Base-by-base conservation (phyloP, 2,113 vertebrate genomes). In the Platichthys stellatus region DNA sequence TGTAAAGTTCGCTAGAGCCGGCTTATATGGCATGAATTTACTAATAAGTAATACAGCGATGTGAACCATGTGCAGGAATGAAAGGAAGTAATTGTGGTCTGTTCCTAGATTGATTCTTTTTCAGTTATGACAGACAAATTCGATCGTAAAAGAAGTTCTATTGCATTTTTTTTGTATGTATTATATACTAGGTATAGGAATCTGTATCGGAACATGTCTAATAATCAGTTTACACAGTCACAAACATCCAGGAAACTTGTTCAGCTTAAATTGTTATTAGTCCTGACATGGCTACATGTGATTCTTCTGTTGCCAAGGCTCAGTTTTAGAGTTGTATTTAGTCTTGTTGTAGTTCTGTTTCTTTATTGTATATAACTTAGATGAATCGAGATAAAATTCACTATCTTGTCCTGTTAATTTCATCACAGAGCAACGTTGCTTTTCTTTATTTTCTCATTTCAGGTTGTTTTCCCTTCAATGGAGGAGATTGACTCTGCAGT, bases 401-500 rank as follows among this genome's bases (percentile, higher is more conserved):
- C 13, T 20, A 28, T 76, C 66, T 71, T 14, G 12, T 66, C 24
- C 49, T 35, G 15, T 59, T 47, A n/a, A 21, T 78, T 2, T 72
- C 43, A 51, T 13, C 13, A 24, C 20, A 40, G 5, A 59, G 23
- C 11, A 26, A 18, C 21, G 2, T 43, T 76, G 7, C 38, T 38
- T 56, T 47, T 69, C 21, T 72, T 0, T 67, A 13, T 65, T 76
- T 77, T 70, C 24, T 74, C 7, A 0, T 60, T 54, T 21, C 31
- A 94, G 93, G 83, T 92, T 40, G 23, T 60, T 68, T 92, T 90
- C 60, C 77, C 83, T 28, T 64, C 66, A 23, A 21, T 82, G 80
- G 86, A 92, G 28, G 92, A 92, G 35, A 54, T 62, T 21, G 81
- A 89, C 57, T 75, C 56, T 7, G 70, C 47, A 3, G 24, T 35